phyloP scores from a whole-genome alignment of 2,797 vertebrate species.

The Meriones psammophilus region DNA sequence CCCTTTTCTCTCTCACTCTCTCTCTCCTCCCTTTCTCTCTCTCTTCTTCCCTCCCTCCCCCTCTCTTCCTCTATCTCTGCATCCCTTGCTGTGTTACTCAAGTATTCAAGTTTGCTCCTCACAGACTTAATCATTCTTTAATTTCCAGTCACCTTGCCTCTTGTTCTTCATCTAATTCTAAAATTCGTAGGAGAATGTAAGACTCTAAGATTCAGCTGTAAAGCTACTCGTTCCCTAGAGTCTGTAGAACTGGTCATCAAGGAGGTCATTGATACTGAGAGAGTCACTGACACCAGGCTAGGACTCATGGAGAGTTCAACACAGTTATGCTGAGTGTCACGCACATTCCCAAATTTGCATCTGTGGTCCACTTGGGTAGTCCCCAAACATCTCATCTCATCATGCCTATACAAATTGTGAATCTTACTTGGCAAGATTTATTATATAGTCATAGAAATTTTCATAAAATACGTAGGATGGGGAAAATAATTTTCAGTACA shows the following conservation, averaged over 20 bases:
- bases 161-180: slow-evolving; percentile 14
- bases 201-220: slow-evolving; percentile 33
- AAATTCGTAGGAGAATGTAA: neutral
- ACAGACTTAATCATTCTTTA: neutral
- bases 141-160: neutral
- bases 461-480: neutral
- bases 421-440: neutral
- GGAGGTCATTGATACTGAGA: neutral
- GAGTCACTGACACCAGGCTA: neutral
- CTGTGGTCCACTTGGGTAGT: neutral
- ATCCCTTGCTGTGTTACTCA: neutral
- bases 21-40: neutral
- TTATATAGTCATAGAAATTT: neutral
- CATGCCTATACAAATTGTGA: neutral
- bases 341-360: neutral
- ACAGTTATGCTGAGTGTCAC: neutral
- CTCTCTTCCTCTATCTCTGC: no score
- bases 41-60: neutral
- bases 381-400: neutral
- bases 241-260: neutral
- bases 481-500: neutral
- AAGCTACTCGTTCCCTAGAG: neutral
- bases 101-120: neutral
- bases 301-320: neutral
- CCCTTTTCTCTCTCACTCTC: neutral